phyloP scores from a whole-genome alignment of 2,113 vertebrate species.

The Triplophysa siluroides region DNA sequence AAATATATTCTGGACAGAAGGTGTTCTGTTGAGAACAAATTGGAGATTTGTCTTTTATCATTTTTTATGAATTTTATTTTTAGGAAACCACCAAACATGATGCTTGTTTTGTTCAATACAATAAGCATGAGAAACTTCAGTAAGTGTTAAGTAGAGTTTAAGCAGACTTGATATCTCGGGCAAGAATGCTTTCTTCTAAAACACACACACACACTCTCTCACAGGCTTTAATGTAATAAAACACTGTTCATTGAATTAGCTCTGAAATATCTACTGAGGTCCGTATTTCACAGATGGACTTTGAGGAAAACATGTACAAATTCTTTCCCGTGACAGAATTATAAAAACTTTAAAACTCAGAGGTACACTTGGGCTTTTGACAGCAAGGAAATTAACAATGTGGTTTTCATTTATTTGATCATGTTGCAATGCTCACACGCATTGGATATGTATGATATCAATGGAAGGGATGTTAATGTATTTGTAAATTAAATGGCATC shows the following conservation, averaged over 20 bases:
- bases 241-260: slow-evolving; percentile 58
- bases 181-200: background rate
- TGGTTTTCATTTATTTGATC: slow-evolving; percentile 30
- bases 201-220: too few species aligned
- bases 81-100: slow-evolving; percentile 43
- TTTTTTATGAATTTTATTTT: background rate
- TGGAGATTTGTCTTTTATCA: too few species aligned
- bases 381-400: slow-evolving; percentile 42
- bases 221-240: slow-evolving; percentile 50
- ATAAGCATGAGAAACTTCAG: slow-evolving; percentile 39
- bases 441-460: slow-evolving; percentile 53
- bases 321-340: slow-evolving; percentile 19
- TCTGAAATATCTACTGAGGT: slow-evolving; percentile 7
- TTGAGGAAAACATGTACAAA: background rate
- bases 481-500: slow-evolving; percentile 57
- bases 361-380: slow-evolving; percentile 40
- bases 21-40: too few species aligned
- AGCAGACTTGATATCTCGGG: slow-evolving; percentile 10
- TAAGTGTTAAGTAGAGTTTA: slow-evolving; percentile 38
- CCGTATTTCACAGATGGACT: slow-evolving; percentile 21
- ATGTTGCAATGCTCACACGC: background rate
- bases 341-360: slow-evolving; percentile 34
- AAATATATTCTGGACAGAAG: too few species aligned
- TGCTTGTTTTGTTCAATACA: slow-evolving; percentile 58
- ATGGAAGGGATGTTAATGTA: slow-evolving; percentile 44